These are phyloP conservation scores for Carassius gibelio DNA, from an alignment of 2,113 vertebrate species.

Conservation along the genomic window DNA sequence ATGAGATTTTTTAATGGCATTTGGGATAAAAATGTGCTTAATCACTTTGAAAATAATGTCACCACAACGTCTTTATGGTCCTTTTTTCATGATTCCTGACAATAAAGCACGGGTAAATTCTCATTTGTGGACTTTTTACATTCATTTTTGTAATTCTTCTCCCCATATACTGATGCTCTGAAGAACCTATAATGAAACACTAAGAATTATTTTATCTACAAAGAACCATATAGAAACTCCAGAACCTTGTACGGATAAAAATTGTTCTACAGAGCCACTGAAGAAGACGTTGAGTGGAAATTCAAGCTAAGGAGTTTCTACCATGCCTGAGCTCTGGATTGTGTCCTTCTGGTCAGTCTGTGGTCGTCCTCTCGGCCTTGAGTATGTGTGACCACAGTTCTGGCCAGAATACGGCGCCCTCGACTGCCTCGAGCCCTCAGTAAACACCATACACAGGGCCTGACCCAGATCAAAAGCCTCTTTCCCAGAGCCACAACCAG, in stretches of 20 bases:
- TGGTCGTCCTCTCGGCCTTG: constrained; percentile 1
- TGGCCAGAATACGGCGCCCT: not conserved
- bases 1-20: not conserved
- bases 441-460: constrained; percentile 40
- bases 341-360: constrained; percentile 24
- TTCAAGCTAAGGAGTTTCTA: not conserved
- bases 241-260: not conserved
- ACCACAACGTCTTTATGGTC: too few species aligned
- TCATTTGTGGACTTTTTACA: not conserved
- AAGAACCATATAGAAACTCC: not conserved
- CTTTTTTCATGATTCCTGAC: not conserved
- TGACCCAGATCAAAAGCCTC: constrained; percentile 62
- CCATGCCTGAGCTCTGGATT: not conserved
- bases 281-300: not conserved
- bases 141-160: not conserved
- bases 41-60: too few species aligned
- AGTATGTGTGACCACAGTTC: not conserved
- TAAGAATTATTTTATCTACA: not conserved
- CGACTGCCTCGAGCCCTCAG: constrained; percentile 25
- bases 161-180: not conserved
- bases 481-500: constrained; percentile 75
- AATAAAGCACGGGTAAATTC: not conserved
- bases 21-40: too few species aligned
- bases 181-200: not conserved
- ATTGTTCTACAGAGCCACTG: not conserved